A percentile compares a stretch with the other conserved stretches of the same genome.
Evolutionary conservation across 2,888 invertebrate species (phyloP).

Genomic region (Alcis repandata): DNA sequence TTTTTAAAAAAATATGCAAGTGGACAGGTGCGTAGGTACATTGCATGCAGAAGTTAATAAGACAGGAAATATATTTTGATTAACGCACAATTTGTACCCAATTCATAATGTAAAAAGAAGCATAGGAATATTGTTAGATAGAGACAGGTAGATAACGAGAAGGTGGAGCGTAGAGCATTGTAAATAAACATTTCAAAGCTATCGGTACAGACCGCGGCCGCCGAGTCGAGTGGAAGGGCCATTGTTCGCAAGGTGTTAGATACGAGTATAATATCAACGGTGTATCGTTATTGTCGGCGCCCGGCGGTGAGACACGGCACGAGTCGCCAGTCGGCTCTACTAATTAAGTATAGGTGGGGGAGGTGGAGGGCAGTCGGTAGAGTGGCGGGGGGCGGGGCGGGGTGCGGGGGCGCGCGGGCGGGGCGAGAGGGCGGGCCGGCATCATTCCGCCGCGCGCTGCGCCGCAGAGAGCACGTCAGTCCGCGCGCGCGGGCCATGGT

Average conservation of each 20-base stretch:
- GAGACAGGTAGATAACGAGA: constrained; percentile 73
- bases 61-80: not conserved
- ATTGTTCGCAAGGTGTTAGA: constrained; percentile 53
- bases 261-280: constrained; percentile 42
- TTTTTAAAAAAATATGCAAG: too few relatives aligned
- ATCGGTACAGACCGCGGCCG: constrained; percentile 1
- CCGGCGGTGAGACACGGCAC: constrained; percentile 45
- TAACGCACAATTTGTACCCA: not conserved
- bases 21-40: too few relatives aligned
- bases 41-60: not conserved
- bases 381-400: constrained; percentile 49
- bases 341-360: constrained; percentile 81
- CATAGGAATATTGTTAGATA: constrained; percentile 60
- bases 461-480: constrained; percentile 73
- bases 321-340: constrained; percentile 65
- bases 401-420: constrained; percentile 54
- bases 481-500: constrained; percentile 90
- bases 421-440: constrained; percentile 69
- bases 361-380: constrained; percentile 51
- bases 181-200: constrained; percentile 65
- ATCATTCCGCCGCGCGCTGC: constrained; percentile 85
- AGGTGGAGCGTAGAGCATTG: constrained; percentile 73
- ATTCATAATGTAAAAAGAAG: constrained; percentile 16
- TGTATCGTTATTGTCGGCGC: constrained; percentile 48
- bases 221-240: constrained; percentile 39